Evolutionary conservation across 2,113 vertebrate genomes (phyloP).

Genomic region (Geococcyx californianus): DNA sequence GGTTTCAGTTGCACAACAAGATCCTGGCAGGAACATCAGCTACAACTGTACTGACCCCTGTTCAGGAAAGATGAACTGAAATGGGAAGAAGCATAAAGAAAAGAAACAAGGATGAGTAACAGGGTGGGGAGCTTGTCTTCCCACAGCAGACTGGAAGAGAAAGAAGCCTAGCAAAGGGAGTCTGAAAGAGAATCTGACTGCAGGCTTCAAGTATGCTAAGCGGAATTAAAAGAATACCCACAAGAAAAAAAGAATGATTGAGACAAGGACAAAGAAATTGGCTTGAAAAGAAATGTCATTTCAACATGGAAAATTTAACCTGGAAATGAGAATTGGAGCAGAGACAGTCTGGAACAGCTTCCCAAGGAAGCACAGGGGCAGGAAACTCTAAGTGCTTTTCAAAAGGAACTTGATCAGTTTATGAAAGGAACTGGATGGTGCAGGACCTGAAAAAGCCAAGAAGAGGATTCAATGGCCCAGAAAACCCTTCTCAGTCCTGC

Average conservation of each 20-base stretch:
- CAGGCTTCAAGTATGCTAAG: not conserved
- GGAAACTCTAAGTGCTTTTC: conserved; percentile 4
- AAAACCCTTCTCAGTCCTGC: conserved; percentile 2
- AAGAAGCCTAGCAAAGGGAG: not conserved
- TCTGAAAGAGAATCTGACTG: conserved; percentile 8
- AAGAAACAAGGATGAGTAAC: not conserved
- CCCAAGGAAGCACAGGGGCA: not conserved
- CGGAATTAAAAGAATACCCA: conserved; percentile 10
- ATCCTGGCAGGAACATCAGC: not conserved
- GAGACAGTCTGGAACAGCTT: not conserved
- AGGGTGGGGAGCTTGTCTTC: not conserved
- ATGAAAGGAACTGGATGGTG: not conserved
- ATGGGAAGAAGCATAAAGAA: conserved; percentile 2
- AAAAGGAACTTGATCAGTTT: conserved; percentile 9
- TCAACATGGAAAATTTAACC: conserved; percentile 45
- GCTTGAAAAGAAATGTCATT: conserved; percentile 29
- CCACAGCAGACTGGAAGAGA: not conserved
- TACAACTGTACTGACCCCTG: not conserved
- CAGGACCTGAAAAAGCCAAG: not conserved
- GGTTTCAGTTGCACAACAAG: not conserved
- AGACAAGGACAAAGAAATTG: conserved; percentile 32
- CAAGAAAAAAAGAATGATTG: not conserved
- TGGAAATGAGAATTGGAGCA: conserved; percentile 25
- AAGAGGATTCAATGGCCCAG: not conserved
- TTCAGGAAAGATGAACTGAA: conserved; percentile 17